Conservation (phyloP, 2,113 vertebrate species). For the Trogon melanurus region DNA sequence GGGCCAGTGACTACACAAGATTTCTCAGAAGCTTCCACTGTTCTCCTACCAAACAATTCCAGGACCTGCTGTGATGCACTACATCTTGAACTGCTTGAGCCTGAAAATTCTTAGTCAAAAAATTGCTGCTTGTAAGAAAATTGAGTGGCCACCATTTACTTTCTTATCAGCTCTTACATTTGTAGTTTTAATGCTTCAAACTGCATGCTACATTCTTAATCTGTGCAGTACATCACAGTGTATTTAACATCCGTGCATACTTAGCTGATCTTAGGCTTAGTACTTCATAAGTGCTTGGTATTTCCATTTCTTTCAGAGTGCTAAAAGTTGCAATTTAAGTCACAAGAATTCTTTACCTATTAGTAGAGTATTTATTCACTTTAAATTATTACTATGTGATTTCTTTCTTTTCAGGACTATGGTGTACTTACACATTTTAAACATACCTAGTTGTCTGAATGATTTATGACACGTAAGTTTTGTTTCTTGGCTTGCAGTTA, state of each 20-base stretch:
- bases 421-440: not conserved
- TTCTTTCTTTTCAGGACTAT: not conserved
- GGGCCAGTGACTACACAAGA: too few relatives aligned
- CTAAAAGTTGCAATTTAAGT: not conserved
- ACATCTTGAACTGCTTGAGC: not conserved
- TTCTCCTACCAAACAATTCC: not conserved
- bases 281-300: not conserved
- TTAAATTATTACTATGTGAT: not conserved
- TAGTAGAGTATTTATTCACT: not conserved
- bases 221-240: not conserved
- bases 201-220: not conserved
- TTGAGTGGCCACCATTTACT: not conserved
- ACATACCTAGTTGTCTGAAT: not conserved
- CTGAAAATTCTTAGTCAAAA: not conserved
- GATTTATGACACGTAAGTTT: not conserved
- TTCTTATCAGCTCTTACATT: not conserved
- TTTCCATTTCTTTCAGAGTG: not conserved
- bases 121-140: not conserved
- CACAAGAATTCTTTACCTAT: not conserved
- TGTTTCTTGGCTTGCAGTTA: not conserved
- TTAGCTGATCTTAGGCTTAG: not conserved
- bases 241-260: not conserved
- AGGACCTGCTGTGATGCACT: accelerated
- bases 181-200: not conserved
- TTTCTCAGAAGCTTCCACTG: not conserved